These are phyloP conservation scores for Toxostoma redivivum DNA, from an alignment of 2,113 vertebrate genomes.

Conservation along the genomic window DNA sequence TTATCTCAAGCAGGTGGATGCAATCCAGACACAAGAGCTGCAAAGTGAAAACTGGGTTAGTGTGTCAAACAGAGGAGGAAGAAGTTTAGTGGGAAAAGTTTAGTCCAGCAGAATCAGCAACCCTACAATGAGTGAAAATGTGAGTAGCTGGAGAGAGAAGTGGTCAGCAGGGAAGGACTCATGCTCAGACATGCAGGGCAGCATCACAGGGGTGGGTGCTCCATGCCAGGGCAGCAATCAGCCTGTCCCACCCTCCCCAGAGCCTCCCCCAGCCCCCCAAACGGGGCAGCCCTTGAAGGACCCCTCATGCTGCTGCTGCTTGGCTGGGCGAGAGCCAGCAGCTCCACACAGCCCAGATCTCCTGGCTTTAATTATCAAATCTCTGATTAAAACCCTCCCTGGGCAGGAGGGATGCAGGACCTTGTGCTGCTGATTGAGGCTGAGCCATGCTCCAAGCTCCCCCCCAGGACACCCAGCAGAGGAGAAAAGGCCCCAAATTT, in stretches of 20 bases:
- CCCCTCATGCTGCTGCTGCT: not conserved
- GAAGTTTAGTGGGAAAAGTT: slow-evolving; percentile 60
- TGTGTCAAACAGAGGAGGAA: slow-evolving; percentile 68
- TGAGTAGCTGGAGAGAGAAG: slow-evolving; percentile 73
- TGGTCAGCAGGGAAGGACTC: slow-evolving; percentile 2
- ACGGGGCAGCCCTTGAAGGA: fast-evolving
- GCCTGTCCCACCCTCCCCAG: not conserved
- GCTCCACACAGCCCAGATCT: not conserved
- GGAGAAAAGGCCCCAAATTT: fast-evolving
- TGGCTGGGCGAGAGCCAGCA: not conserved
- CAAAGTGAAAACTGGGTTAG: slow-evolving; percentile 62
- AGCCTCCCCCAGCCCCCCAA: fast-evolving
- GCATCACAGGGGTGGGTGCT: not conserved
- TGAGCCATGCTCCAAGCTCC: not conserved
- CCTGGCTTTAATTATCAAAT: fast-evolving
- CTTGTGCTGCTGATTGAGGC: fast-evolving
- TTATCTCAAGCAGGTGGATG: slow-evolving; percentile 23
- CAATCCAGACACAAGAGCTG: slow-evolving; percentile 66
- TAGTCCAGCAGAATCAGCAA: slow-evolving; percentile 68
- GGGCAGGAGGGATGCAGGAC: not conserved
- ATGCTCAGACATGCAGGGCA: slow-evolving; percentile 69
- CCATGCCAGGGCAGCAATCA: slow-evolving; percentile 11
- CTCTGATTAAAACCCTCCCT: not conserved
- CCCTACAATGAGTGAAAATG: slow-evolving; percentile 57
- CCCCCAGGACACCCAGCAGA: no score